Evolutionary conservation across 1,140 invertebrate species (phyloP).

Genomic region (Lordiphosa clarofinis): DNA sequence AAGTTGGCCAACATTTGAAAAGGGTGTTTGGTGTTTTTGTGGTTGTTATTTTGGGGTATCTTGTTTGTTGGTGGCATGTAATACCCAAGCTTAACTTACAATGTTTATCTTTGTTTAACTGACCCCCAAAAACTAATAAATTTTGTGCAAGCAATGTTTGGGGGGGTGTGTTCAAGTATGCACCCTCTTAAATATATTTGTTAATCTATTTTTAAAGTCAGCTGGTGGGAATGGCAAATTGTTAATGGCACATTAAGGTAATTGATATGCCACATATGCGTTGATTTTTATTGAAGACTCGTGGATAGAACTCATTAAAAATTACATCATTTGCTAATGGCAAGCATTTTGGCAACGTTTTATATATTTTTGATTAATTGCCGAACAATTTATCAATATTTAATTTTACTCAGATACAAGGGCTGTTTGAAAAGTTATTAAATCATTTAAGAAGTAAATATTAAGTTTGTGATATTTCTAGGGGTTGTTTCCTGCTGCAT

Average conservation of each 20-base stretch:
- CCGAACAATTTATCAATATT: slow-evolving; percentile 27
- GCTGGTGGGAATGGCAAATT: not conserved
- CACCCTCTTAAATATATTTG: not conserved
- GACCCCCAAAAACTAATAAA: slow-evolving; percentile 57
- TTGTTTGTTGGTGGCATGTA: slow-evolving; percentile 21
- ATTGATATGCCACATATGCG: slow-evolving; percentile 5
- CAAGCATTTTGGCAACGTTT: not conserved
- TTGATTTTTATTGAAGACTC: slow-evolving; percentile 1
- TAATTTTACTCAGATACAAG: slow-evolving; percentile 7
- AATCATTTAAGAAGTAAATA: too few relatives aligned
- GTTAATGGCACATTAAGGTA: slow-evolving; percentile 9
- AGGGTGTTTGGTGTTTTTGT: slow-evolving; percentile 30
- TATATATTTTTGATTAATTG: slow-evolving; percentile 22
- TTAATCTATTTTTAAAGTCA: not conserved
- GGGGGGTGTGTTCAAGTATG: not conserved
- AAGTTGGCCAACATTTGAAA: slow-evolving; percentile 28
- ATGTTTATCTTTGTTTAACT: slow-evolving; percentile 53
- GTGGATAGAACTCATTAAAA: too few relatives aligned
- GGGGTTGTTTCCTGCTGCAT: too few relatives aligned
- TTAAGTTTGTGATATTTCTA: too few relatives aligned
- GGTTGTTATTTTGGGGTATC: slow-evolving; percentile 7
- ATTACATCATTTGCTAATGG: not conserved
- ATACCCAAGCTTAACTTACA: slow-evolving; percentile 37
- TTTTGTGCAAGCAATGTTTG: slow-evolving; percentile 13
- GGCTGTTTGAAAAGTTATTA: too few relatives aligned